Conservation (phyloP, 1,140 invertebrate species). For the Oscheius sp. region DNA sequence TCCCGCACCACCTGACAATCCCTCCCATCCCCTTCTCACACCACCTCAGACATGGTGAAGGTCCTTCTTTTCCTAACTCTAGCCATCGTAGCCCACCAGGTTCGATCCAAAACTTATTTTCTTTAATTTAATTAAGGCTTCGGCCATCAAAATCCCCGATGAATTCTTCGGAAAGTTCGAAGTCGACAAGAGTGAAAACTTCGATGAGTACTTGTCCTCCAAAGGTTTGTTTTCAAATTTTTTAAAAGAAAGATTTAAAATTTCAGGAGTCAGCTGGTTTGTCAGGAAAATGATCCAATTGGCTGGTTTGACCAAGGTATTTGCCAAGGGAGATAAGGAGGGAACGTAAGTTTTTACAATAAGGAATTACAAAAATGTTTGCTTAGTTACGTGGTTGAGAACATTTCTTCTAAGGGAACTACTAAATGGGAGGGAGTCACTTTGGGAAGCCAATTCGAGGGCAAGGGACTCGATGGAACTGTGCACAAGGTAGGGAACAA, state of each 20-base stretch:
- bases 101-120: too few species aligned
- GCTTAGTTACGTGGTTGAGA: conserved; percentile 2
- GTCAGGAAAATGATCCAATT: conserved; percentile 22
- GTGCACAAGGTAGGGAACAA: conserved; percentile 29
- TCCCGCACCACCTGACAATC: too few species aligned
- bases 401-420: conserved; percentile 12
- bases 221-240: conserved; percentile 3
- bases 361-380: background rate
- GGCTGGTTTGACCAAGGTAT: conserved; percentile 14
- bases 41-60: too few species aligned
- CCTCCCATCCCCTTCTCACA: too few species aligned
- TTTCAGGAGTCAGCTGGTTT: conserved; percentile 18
- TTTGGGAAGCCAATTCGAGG: conserved; percentile 10
- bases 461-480: conserved; percentile 19
- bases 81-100: too few species aligned
- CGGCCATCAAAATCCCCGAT: too few species aligned
- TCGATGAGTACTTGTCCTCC: conserved; percentile 27
- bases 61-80: too few species aligned
- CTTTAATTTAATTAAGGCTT: too few species aligned
- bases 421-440: conserved; percentile 6
- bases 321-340: background rate
- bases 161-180: conserved; percentile 21
- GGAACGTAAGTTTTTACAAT: background rate
- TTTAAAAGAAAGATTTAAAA: background rate
- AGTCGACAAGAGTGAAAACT: conserved; percentile 22